Base-by-base conservation (phyloP, 2,888 invertebrate genomes). In the Trilocha varians region DNA sequence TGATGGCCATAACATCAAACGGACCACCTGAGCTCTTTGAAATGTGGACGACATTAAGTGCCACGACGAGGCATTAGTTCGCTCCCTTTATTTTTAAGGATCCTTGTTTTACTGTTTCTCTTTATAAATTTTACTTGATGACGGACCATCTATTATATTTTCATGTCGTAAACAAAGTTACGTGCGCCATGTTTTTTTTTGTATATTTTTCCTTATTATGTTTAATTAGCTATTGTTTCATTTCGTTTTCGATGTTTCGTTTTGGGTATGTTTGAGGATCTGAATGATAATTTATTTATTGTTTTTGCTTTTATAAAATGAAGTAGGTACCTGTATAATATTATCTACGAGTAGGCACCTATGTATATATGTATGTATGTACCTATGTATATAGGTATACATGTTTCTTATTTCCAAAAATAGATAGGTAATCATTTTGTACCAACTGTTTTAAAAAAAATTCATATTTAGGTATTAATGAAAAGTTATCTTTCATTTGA, bases 1-100 rank as follows among this genome's bases (percentile, higher is more conserved):
- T 64, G 59, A 61, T 64, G 57, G 49, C 35, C 41, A 44, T 32
- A 48, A 46, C 52, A 44, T 50, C 50, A 52, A 50, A 49, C 43
- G 37, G 46, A 52, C 50, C 66, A 67, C 68, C 68, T 67, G 66
- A 56, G 66, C 58, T 15, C 52, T 50, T 49, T 53, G 62, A 66
- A 56, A 58, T 61, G 61, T 64, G 56, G 62, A 50, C 51, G 47
- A 41, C 55, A 64, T 64, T 66, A 61, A 52, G 40, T 41, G 39
- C 41, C 36, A 46, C 52, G 42, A 47, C 44, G 53, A 41, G 39
- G 39, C 48, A 60, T 58, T 55, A 56, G 45, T 60, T 48, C 13
- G 37, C 13, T 32, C 33, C 39, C 36, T 43, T 43, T 43, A 39
- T 43, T 43, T 13, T 36, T 43, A 43, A 43, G 39, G 43, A 39